A percentile compares a stretch with the other conserved stretches of the same genome.
Conservation (phyloP, 2,888 invertebrate species). For the Hirtodrosophila histrioides region DNA sequence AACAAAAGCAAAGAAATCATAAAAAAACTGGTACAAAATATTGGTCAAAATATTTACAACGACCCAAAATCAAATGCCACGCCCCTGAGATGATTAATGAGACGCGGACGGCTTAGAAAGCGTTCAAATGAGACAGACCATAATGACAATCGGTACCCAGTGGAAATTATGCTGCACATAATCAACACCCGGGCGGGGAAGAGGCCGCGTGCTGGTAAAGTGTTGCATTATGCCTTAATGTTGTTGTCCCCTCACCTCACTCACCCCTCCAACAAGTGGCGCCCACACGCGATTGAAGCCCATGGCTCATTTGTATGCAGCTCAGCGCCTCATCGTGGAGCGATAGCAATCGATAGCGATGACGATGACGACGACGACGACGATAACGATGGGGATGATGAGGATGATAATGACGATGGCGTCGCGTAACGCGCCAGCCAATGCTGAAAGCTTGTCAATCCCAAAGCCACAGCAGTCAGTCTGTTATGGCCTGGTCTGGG, state of each 20-base stretch:
- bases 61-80: slow-evolving; percentile 49
- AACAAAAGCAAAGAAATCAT: slow-evolving; percentile 33
- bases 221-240: slow-evolving; percentile 41
- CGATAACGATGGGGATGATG: slow-evolving; percentile 14
- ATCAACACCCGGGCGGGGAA: slow-evolving; percentile 46
- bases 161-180: slow-evolving; percentile 60
- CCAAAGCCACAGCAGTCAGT: slow-evolving; percentile 5
- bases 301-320: slow-evolving; percentile 72
- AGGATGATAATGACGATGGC: slow-evolving; percentile 40
- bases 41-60: slow-evolving; percentile 77
- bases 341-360: slow-evolving; percentile 51
- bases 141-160: slow-evolving; percentile 42
- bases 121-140: slow-evolving; percentile 49
- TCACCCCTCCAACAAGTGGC: slow-evolving; percentile 51
- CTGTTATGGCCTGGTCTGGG: slow-evolving; percentile 13
- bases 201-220: slow-evolving; percentile 28
- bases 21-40: slow-evolving; percentile 60
- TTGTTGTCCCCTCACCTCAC: slow-evolving; percentile 35
- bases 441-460: slow-evolving; percentile 71
- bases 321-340: slow-evolving; percentile 44
- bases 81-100: slow-evolving; percentile 66
- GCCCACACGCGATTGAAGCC: slow-evolving; percentile 62
- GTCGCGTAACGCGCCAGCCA: slow-evolving; percentile 71
- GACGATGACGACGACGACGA: slow-evolving; percentile 39
- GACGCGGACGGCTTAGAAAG: slow-evolving; percentile 59